A percentile compares a stretch with the other conserved stretches of the same genome.
Conservation (phyloP, 2,113 vertebrate species). For the Bufo bufo region DNA sequence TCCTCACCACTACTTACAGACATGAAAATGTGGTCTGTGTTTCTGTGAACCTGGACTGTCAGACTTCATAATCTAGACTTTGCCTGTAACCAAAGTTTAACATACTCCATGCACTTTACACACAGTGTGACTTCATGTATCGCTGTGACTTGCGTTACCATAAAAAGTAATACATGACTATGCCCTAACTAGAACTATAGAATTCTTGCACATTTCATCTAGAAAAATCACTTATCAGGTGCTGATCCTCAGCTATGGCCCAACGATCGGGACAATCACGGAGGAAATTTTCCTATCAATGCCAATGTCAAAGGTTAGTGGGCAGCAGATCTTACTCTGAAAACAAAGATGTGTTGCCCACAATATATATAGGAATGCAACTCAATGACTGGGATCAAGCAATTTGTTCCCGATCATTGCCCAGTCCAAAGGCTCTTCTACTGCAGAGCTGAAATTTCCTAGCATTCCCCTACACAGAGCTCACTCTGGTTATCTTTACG, state of each 20-base stretch:
- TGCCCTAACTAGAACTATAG: not conserved
- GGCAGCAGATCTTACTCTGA: too few species aligned
- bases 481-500: too few species aligned
- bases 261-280: too few species aligned
- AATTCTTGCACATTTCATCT: not conserved
- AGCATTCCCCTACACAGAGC: too few species aligned
- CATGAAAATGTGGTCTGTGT: conserved; percentile 22
- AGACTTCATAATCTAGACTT: conserved; percentile 21
- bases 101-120: conserved; percentile 13
- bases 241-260: not conserved
- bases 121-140: not conserved
- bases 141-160: not conserved
- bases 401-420: too few species aligned
- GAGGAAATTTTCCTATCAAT: too few species aligned
- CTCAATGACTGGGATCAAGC: too few species aligned
- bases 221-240: not conserved
- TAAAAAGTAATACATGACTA: not conserved
- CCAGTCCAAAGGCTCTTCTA: too few species aligned
- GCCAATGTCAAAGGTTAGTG: too few species aligned
- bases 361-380: too few species aligned
- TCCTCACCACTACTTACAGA: not conserved
- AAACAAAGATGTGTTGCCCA: too few species aligned
- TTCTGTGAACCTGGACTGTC: conserved; percentile 30
- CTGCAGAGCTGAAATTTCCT: not conserved
- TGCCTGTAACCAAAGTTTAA: conserved; percentile 35